A percentile compares a stretch with the other conserved stretches of the same genome.
Conservation (phyloP, 2,888 invertebrate species). For the Diploptera punctata region DNA sequence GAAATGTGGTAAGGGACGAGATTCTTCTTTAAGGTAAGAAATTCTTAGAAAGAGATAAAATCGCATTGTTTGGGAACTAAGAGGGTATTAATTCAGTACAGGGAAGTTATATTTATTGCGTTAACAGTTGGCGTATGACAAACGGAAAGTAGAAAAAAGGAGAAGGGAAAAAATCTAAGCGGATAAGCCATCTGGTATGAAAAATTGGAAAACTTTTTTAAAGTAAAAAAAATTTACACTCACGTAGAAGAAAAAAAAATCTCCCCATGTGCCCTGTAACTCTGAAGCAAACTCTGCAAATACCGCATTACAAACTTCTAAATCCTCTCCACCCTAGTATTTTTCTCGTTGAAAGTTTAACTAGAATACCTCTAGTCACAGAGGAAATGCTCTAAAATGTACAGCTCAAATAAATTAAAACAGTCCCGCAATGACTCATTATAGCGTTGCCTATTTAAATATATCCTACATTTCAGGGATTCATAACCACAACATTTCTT, state of each 20-base stretch:
- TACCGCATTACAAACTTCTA: slow-evolving; percentile 36
- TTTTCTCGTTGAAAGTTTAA: slow-evolving; percentile 16
- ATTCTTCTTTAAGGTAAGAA: too few relatives aligned
- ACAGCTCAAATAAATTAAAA: slow-evolving; percentile 8
- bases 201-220: slow-evolving; percentile 38
- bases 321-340: slow-evolving; percentile 26
- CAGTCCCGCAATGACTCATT: neutral
- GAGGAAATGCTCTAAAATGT: slow-evolving; percentile 6
- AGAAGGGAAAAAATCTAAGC: slow-evolving; percentile 26
- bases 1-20: too few relatives aligned
- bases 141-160: slow-evolving; percentile 2
- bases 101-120: neutral
- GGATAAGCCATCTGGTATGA: slow-evolving; percentile 37
- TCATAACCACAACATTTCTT: too few relatives aligned
- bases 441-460: neutral
- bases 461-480: too few relatives aligned
- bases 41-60: too few relatives aligned
- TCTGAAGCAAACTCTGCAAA: slow-evolving; percentile 5
- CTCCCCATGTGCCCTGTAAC: slow-evolving; percentile 16
- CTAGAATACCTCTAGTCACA: slow-evolving; percentile 1
- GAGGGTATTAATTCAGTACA: neutral
- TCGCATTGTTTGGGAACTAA: too few relatives aligned
- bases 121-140: slow-evolving; percentile 21
- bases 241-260: slow-evolving; percentile 1
- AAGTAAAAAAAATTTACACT: slow-evolving; percentile 18